These are phyloP conservation scores for Sorex fumeus DNA, from an alignment of 2,113 vertebrate species.

Conservation along the genomic window DNA sequence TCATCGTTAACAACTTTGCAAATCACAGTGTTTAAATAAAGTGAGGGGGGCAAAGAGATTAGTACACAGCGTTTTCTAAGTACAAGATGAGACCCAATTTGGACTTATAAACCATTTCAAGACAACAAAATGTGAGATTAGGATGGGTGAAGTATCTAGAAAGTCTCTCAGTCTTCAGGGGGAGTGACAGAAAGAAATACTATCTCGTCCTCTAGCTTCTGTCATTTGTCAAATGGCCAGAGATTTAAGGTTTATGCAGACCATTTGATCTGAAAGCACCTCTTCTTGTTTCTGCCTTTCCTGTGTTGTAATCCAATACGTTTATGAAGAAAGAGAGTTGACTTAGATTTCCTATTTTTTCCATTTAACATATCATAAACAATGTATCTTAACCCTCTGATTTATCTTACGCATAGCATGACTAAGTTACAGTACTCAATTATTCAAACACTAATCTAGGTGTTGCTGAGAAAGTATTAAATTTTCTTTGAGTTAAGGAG, in stretches of 20 bases:
- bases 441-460: background rate
- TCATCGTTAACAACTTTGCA: no score
- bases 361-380: background rate
- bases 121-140: background rate
- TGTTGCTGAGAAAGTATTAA: constrained; percentile 21
- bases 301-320: background rate
- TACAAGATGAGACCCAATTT: background rate
- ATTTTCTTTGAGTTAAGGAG: constrained; percentile 5
- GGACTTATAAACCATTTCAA: background rate
- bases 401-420: constrained; percentile 37
- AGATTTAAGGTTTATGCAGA: background rate
- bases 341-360: constrained; percentile 13
- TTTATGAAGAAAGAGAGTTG: background rate
- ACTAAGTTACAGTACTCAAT: background rate
- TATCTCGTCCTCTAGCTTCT: background rate
- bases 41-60: no score
- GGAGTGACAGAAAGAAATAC: background rate
- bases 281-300: background rate
- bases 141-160: background rate
- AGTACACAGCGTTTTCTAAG: background rate
- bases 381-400: background rate
- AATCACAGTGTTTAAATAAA: no score
- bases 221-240: background rate
- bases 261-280: background rate
- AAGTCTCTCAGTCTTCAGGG: background rate